Conservation (phyloP, 2,888 invertebrate genomes). For the Uropetala carovei region DNA sequence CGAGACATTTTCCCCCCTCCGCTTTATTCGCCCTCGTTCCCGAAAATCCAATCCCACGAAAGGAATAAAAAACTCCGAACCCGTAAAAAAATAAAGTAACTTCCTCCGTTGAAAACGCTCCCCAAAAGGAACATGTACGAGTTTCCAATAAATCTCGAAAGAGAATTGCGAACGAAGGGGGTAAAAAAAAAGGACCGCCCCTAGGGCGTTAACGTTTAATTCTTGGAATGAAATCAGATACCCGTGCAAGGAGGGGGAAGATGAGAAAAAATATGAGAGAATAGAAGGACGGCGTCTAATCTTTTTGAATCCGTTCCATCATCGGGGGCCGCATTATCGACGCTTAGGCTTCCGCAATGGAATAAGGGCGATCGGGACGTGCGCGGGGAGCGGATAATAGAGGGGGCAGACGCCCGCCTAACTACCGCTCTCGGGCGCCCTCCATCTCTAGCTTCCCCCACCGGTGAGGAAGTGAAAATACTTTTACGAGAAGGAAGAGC, state of each 20-base stretch:
- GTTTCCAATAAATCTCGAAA: background rate
- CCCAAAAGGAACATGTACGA: background rate
- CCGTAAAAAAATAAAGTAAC: background rate
- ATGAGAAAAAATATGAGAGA: too few relatives aligned
- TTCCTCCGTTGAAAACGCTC: background rate
- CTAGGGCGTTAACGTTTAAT: background rate
- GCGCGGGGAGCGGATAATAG: too few relatives aligned
- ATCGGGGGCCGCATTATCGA: background rate
- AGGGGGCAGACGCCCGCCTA: background rate
- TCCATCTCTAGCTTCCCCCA: background rate
- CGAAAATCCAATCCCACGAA: background rate
- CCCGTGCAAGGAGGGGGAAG: too few relatives aligned
- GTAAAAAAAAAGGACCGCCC: background rate
- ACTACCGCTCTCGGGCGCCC: background rate
- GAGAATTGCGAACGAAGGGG: background rate
- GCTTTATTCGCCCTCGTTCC: background rate
- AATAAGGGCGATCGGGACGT: too few relatives aligned
- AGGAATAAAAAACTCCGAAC: background rate
- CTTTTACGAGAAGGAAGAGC: background rate
- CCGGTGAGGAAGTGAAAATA: slow-evolving; percentile 41
- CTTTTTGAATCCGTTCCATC: background rate
- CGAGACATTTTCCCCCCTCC: background rate
- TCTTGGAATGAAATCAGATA: too few relatives aligned
- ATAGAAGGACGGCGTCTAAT: background rate
- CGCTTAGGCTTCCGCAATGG: background rate